Conservation (phyloP, 2,113 vertebrate species). For the Lepidothrix coronata region DNA sequence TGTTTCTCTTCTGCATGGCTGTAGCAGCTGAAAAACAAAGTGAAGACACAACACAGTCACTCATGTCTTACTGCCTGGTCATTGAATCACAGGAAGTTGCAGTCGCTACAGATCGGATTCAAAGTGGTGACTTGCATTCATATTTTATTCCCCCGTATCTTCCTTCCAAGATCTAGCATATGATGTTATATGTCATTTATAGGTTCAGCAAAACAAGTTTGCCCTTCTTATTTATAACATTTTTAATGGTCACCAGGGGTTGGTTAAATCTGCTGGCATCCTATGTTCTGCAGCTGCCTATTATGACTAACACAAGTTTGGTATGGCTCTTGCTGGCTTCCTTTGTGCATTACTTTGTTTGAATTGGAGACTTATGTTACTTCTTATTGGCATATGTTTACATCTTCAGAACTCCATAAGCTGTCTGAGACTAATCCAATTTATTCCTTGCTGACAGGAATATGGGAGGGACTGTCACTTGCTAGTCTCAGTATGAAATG, state of each 20-base stretch:
- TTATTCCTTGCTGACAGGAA: constrained; percentile 57
- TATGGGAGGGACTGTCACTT: constrained; percentile 46
- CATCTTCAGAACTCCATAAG: constrained; percentile 6
- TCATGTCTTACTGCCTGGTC: not conserved
- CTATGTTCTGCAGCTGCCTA: constrained; percentile 20
- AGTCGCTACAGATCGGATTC: not conserved
- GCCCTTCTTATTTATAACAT: not conserved
- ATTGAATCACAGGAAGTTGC: not conserved
- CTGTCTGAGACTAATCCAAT: constrained; percentile 51
- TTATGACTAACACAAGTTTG: constrained; percentile 55
- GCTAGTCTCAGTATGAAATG: constrained; percentile 14
- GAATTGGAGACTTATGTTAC: constrained; percentile 52
- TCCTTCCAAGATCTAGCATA: not conserved
- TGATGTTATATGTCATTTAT: not conserved
- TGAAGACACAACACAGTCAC: not conserved
- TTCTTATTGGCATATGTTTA: constrained; percentile 46
- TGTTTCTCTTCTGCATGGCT: not conserved
- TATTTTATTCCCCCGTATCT: not conserved
- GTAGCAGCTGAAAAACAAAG: not conserved
- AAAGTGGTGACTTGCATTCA: not conserved
- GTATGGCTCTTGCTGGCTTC: constrained; percentile 33
- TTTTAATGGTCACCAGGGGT: not conserved
- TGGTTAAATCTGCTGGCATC: constrained; percentile 33
- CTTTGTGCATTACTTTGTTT: constrained; percentile 39
- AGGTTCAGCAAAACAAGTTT: constrained; percentile 32